A percentile compares a stretch with the other conserved stretches of the same genome.
phyloP scores from a whole-genome alignment of 2,888 invertebrate genomes.

The Pristionchus mayeri region DNA sequence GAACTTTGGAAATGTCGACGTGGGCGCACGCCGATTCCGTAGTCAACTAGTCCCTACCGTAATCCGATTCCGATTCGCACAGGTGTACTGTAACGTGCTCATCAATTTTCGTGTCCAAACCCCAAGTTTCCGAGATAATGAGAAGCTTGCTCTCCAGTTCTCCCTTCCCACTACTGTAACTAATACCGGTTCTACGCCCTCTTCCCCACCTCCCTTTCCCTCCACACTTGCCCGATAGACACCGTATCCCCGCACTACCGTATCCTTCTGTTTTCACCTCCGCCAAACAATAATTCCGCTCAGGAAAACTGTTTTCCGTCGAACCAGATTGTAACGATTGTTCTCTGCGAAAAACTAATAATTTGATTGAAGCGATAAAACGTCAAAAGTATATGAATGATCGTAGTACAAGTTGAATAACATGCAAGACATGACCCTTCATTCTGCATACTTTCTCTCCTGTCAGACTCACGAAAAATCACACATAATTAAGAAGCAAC shows the following conservation, averaged over 20 bases:
- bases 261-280: neutral
- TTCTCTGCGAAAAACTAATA: neutral
- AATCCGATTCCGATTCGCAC: neutral
- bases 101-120: slow-evolving; percentile 4
- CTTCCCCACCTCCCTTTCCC: neutral
- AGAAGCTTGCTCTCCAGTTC: neutral
- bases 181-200: neutral
- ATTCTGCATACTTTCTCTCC: no score
- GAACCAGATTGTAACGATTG: neutral
- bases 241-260: neutral
- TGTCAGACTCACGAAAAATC: no score
- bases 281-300: slow-evolving; percentile 1
- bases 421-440: no score
- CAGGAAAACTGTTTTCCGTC: neutral
- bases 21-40: neutral
- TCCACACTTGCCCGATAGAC: neutral
- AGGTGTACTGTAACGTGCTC: slow-evolving; percentile 26
- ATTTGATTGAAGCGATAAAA: neutral
- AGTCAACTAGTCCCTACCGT: slow-evolving; percentile 4
- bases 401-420: no score
- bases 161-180: neutral
- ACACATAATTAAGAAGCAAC: no score
- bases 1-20: neutral
- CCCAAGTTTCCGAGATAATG: neutral
- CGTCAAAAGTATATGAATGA: no score